Conservation (phyloP, 2,797 vertebrate species). For the Balearica regulorum region DNA sequence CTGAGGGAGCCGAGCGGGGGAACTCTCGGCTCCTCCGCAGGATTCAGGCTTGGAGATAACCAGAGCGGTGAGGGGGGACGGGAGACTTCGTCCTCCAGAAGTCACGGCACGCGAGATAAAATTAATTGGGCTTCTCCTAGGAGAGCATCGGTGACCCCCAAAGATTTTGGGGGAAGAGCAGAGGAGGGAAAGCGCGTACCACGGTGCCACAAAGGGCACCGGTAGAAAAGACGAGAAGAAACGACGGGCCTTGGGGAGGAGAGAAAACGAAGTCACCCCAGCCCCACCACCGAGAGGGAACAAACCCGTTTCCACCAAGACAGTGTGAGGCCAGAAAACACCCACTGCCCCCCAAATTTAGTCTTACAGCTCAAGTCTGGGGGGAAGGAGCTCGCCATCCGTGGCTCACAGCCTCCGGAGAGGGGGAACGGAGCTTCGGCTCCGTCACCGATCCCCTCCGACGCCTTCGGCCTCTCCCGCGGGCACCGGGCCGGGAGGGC, state of each 20-base stretch:
- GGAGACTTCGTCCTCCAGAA: background rate
- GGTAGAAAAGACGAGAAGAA: background rate
- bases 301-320: too few relatives aligned
- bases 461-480: background rate
- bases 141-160: background rate
- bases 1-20: background rate
- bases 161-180: background rate
- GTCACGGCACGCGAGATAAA: background rate
- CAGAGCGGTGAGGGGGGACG: fast-evolving
- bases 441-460: background rate
- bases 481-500: background rate
- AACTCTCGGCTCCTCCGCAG: background rate
- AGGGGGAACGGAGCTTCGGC: background rate
- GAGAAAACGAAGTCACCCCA: background rate
- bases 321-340: background rate
- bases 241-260: background rate
- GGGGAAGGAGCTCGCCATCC: background rate
- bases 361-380: background rate
- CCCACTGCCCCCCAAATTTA: fast-evolving
- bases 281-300: too few relatives aligned
- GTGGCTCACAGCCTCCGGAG: background rate
- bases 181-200: background rate
- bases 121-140: background rate
- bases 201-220: background rate
- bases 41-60: background rate